A percentile compares a stretch with the other conserved stretches of the same genome.
Evolutionary conservation across 2,888 invertebrate species (phyloP).

Genomic region (Leptopterna dolabrata): DNA sequence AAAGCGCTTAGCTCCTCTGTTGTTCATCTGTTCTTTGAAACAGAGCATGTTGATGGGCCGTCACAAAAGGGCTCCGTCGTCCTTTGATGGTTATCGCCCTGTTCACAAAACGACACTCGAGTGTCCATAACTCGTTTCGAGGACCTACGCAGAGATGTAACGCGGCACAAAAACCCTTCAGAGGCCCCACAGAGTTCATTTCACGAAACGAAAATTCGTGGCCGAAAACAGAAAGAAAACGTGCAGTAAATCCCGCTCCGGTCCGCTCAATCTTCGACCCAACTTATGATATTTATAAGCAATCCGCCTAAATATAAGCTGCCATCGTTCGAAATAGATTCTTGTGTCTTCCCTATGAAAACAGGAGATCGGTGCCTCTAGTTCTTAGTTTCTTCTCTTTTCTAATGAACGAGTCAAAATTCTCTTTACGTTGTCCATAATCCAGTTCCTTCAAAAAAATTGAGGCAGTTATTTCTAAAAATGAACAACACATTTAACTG

Average conservation of each 20-base stretch:
- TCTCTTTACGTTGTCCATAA: neutral
- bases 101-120: conserved; percentile 7
- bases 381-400: neutral
- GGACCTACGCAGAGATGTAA: neutral
- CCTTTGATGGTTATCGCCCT: conserved; percentile 3
- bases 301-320: conserved; percentile 13
- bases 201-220: neutral
- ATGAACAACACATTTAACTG: too few relatives aligned
- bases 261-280: conserved; percentile 13
- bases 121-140: conserved; percentile 11
- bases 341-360: conserved; percentile 21
- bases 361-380: conserved; percentile 6
- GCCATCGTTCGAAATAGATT: conserved; percentile 26
- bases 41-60: conserved; percentile 3
- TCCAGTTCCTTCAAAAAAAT: too few relatives aligned
- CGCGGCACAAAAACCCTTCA: neutral
- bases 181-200: neutral
- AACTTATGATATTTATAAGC: conserved; percentile 29
- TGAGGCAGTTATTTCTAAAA: too few relatives aligned
- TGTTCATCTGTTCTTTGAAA: neutral
- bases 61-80: neutral
- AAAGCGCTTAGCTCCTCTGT: neutral
- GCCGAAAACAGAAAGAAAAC: conserved; percentile 11
- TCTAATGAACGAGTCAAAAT: neutral
- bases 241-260: neutral